These are phyloP conservation scores for Conomelus anceps DNA, from an alignment of 2,888 invertebrate species.

Conservation along the genomic window DNA sequence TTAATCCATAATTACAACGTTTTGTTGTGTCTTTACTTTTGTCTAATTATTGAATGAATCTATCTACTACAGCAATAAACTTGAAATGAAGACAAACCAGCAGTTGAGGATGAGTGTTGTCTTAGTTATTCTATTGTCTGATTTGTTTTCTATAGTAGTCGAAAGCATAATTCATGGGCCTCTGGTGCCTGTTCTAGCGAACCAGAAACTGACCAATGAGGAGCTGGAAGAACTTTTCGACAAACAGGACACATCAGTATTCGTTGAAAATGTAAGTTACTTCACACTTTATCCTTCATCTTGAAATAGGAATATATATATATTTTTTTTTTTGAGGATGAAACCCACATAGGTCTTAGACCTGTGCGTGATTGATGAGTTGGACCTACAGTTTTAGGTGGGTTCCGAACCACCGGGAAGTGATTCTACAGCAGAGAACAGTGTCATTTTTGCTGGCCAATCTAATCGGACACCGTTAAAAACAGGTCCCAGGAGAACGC, in stretches of 20 bases:
- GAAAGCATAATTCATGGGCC: conserved; percentile 29
- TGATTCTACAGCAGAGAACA: too few relatives aligned
- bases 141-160: conserved; percentile 29
- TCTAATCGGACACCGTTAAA: too few relatives aligned
- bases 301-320: neutral
- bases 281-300: neutral
- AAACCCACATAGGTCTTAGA: too few relatives aligned
- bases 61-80: neutral
- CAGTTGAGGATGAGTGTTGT: neutral
- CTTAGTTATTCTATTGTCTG: neutral
- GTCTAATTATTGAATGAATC: neutral
- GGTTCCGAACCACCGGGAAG: too few relatives aligned
- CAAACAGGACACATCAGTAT: conserved; percentile 29
- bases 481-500: too few relatives aligned
- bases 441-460: too few relatives aligned
- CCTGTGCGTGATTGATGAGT: too few relatives aligned
- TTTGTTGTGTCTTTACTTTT: too few relatives aligned
- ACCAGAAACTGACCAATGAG: conserved; percentile 28
- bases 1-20: too few relatives aligned
- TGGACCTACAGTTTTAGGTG: too few relatives aligned
- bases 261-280: conserved; percentile 32
- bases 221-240: conserved; percentile 30
- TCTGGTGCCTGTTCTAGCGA: conserved; percentile 31
- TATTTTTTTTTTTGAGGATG: too few relatives aligned
- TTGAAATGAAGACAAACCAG: too few relatives aligned